Evolutionary conservation across 2,888 invertebrate genomes (phyloP).

Genomic region (Spodoptera picta): DNA sequence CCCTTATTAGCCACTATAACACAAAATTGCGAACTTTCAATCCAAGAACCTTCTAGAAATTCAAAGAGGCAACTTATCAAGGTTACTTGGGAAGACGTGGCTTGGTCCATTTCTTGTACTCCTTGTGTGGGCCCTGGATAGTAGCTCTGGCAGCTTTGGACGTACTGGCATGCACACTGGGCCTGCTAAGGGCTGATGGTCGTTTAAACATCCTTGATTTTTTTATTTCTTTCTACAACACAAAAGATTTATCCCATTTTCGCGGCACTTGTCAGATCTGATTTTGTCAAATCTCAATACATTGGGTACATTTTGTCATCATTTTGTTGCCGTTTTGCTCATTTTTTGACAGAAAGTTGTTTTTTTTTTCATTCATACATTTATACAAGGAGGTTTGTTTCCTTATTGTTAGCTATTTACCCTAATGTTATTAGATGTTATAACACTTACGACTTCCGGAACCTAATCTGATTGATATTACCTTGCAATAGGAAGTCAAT

Average conservation of each 20-base stretch:
- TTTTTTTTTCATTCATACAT: no score
- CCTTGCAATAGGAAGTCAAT: no score
- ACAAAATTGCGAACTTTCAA: no score
- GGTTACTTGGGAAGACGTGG: constrained; percentile 56
- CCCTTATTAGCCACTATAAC: no score
- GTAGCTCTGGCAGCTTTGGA: constrained; percentile 41
- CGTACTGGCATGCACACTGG: constrained; percentile 4
- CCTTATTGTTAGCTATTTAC: no score
- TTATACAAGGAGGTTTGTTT: no score
- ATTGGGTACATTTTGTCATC: no score
- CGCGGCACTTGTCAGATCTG: constrained; percentile 24
- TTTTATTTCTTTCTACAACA: constrained; percentile 8
- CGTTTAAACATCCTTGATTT: constrained; percentile 28
- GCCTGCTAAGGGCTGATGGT: neutral
- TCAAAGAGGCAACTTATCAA: neutral
- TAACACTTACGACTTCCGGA: no score
- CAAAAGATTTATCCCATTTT: constrained; percentile 51
- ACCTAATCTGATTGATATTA: no score
- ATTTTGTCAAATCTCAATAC: neutral
- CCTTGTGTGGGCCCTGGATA: constrained; percentile 53
- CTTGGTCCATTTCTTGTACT: constrained; percentile 69
- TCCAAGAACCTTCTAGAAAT: neutral
- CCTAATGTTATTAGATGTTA: no score
- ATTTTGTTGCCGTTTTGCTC: no score
- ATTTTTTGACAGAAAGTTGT: no score